phyloP scores from a whole-genome alignment of 2,113 vertebrate genomes.

The Eubucco bourcierii region DNA sequence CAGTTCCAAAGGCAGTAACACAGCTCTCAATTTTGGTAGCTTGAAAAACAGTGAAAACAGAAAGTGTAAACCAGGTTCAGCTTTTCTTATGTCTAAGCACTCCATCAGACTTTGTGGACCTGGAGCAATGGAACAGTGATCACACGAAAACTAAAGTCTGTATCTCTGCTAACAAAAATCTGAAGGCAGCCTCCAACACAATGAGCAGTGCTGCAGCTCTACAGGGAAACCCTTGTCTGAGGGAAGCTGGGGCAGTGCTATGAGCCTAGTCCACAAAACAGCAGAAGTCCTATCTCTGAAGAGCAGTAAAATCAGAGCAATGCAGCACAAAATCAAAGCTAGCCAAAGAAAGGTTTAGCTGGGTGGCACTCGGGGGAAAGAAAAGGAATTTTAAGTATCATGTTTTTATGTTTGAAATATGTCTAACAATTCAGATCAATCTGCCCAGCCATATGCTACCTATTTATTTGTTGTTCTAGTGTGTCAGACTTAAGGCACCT shows the following conservation, averaged over 20 bases:
- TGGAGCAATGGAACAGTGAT: background rate
- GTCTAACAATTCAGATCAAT: slow-evolving; percentile 10
- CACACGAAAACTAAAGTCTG: background rate
- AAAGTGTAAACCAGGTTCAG: background rate
- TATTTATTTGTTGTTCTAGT: slow-evolving; percentile 18
- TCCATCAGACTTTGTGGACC: background rate
- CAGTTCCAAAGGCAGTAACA: background rate
- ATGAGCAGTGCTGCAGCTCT: background rate
- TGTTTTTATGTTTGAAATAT: background rate
- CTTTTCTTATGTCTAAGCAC: background rate
- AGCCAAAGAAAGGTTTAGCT: background rate
- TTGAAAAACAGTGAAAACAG: background rate
- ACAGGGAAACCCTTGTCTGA: background rate
- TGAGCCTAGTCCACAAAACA: background rate
- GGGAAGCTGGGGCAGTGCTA: background rate
- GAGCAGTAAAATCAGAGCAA: background rate
- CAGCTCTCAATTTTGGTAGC: background rate
- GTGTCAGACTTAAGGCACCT: background rate
- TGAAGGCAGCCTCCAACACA: background rate
- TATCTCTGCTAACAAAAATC: background rate
- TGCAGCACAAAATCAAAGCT: background rate
- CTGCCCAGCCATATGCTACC: background rate
- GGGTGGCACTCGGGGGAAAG: background rate
- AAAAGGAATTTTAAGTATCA: background rate
- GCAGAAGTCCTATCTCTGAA: background rate